Evolutionary conservation across 2,797 vertebrate genomes (phyloP), one percentile per base, ranked within the genome.

Genomic region (Momotus momota): DNA sequence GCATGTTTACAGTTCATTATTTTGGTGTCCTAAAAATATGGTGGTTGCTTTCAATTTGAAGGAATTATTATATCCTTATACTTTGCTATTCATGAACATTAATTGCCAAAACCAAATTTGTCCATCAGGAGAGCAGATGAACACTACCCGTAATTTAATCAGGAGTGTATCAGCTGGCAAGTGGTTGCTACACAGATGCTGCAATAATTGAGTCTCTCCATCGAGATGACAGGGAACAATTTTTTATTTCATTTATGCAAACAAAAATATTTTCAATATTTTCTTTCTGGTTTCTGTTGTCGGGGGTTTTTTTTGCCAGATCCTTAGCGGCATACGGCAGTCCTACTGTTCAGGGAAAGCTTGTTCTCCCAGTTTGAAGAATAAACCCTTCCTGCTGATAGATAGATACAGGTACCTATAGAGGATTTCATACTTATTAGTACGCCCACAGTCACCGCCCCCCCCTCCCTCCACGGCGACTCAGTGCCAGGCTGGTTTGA

Each of bases 21-120:
- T 65, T 49, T 27, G 27, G 4, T 82, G 88, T 86, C 75, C 95
- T 58, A 95, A 94, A 96, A 95, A 80, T 51, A 89, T 0, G 16
- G 78, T 11, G 45, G 46, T 16, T 41, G 57, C 67, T 92, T 94
- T 94, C 93, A 64, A 73, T 93, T 83, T 81, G n/a, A 52, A 33
- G 88, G 77, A 93, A 84, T 61, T 66, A 89, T 91, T 74, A 43
- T 62, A 89, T 67, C 78, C 84, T 91, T 51, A 71, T 7, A 80
- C 83, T 94, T 93, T 38, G 71, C 94, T 83, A 9, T 64, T 90
- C 35, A 7, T 18, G 43, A 71, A 35, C 91, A 81, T 79, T 87
- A 93, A 94, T 43, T 89, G 94, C 69, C 80, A 91, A 94, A 94
- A 93, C 21, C 67, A 74, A 81, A 92, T 95, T 52, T 77, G 91